phyloP scores from a whole-genome alignment of 2,888 invertebrate genomes.

The Hipparchia sbordonii region DNA sequence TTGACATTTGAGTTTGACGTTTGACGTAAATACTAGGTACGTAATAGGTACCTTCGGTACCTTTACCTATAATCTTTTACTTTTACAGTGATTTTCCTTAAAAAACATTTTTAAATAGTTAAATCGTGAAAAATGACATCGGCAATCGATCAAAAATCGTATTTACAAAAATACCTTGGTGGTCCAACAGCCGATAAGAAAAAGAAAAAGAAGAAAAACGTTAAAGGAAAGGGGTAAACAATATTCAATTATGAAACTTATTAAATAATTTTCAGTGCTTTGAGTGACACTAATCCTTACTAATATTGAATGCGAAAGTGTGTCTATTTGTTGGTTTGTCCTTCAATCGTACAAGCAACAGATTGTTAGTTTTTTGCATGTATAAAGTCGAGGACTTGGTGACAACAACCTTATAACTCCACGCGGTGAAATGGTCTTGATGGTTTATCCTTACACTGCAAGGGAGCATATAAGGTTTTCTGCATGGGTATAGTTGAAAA shows the following conservation, averaged over 20 bases:
- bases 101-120: not conserved
- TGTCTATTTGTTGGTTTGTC: too few species aligned
- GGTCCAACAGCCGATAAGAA: slow-evolving; percentile 84
- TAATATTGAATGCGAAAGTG: too few species aligned
- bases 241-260: not conserved
- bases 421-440: too few species aligned
- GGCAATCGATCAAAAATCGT: slow-evolving; percentile 88
- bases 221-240: slow-evolving; percentile 70
- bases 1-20: too few species aligned
- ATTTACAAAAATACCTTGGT: slow-evolving; percentile 89
- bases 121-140: slow-evolving; percentile 59
- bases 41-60: too few species aligned
- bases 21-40: too few species aligned
- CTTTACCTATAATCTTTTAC: not conserved
- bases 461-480: too few species aligned
- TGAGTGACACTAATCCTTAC: not conserved
- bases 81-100: not conserved
- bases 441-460: too few species aligned
- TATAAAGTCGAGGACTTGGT: too few species aligned
- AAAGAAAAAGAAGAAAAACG: slow-evolving; percentile 85
- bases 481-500: too few species aligned
- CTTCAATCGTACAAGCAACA: too few species aligned
- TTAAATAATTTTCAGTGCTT: not conserved
- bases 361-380: not conserved
- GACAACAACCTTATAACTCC: too few species aligned